These are phyloP conservation scores for Cryptocephalus primarius DNA, from an alignment of 2,888 invertebrate species.

Conservation along the genomic window DNA sequence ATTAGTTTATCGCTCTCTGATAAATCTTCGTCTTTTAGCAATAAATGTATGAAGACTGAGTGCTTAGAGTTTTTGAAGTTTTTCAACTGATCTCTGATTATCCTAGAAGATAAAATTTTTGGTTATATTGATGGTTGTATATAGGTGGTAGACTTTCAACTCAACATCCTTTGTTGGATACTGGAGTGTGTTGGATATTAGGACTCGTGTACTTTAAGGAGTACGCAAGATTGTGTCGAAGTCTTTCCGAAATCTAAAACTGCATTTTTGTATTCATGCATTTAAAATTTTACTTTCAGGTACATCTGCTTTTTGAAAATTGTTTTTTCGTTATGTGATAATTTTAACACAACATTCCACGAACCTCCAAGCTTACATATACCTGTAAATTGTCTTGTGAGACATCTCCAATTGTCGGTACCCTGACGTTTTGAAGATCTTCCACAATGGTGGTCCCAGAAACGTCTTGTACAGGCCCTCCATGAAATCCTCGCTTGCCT, in stretches of 20 bases:
- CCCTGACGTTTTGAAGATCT: slow-evolving; percentile 37
- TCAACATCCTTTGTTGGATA: no score
- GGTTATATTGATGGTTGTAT: background rate
- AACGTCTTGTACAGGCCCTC: slow-evolving; percentile 39
- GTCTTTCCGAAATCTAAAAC: no score
- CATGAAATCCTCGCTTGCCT: slow-evolving; percentile 40
- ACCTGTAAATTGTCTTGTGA: slow-evolving; percentile 39
- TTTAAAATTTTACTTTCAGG: no score
- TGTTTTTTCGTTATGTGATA: background rate
- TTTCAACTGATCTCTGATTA: slow-evolving; percentile 19
- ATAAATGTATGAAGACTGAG: slow-evolving; percentile 29
- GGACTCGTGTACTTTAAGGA: no score
- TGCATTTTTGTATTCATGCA: no score
- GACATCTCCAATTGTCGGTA: slow-evolving; percentile 40
- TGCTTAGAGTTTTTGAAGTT: slow-evolving; percentile 13
- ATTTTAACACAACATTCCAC: background rate
- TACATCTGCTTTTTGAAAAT: no score
- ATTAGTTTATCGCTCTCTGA: slow-evolving; percentile 38
- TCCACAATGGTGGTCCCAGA: slow-evolving; percentile 41
- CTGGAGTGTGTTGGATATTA: no score
- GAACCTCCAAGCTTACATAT: slow-evolving; percentile 1
- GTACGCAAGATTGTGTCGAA: no score
- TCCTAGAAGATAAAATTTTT: slow-evolving; percentile 12
- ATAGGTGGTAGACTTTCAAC: no score
- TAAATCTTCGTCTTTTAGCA: slow-evolving; percentile 35